Conservation (phyloP, 2,888 invertebrate genomes). For the Marasmarcha lunaedactyla region DNA sequence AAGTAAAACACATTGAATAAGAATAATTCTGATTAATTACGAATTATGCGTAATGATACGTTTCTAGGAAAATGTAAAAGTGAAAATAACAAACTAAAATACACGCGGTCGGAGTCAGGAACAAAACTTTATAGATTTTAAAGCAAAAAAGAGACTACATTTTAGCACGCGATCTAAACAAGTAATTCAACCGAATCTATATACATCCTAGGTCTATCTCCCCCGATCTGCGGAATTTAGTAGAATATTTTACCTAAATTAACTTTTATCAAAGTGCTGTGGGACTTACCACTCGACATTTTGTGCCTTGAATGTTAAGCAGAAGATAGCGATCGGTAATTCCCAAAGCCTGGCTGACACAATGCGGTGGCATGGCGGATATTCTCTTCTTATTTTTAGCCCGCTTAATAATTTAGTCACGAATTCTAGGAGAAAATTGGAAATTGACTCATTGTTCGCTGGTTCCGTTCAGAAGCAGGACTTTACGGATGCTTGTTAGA, state of each 20-base stretch:
- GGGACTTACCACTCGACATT: slow-evolving; percentile 45
- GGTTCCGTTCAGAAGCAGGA: slow-evolving; percentile 17
- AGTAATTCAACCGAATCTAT: too few relatives aligned
- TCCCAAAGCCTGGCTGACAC: slow-evolving; percentile 45
- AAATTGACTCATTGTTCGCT: slow-evolving; percentile 55
- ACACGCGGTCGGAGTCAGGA: too few relatives aligned
- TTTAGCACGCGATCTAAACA: too few relatives aligned
- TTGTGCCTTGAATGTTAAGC: slow-evolving; percentile 57
- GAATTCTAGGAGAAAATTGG: slow-evolving; percentile 64
- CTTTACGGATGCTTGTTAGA: neutral
- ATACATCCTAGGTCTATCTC: neutral
- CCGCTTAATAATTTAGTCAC: slow-evolving; percentile 63
- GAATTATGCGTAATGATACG: too few relatives aligned
- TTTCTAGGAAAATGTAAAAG: too few relatives aligned
- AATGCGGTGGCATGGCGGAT: slow-evolving; percentile 51
- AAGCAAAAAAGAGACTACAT: too few relatives aligned
- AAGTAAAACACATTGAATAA: too few relatives aligned
- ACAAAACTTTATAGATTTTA: too few relatives aligned
- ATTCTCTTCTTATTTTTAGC: slow-evolving; percentile 57
- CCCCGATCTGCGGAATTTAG: slow-evolving; percentile 20
- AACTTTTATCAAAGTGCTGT: slow-evolving; percentile 47
- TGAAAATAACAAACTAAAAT: too few relatives aligned
- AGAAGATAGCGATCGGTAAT: slow-evolving; percentile 58
- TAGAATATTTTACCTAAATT: slow-evolving; percentile 43
- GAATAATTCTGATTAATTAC: too few relatives aligned